A percentile compares a stretch with the other conserved stretches of the same genome.
These are phyloP conservation scores for Lysandra coridon DNA, from an alignment of 2,888 invertebrate genomes.

Conservation along the genomic window DNA sequence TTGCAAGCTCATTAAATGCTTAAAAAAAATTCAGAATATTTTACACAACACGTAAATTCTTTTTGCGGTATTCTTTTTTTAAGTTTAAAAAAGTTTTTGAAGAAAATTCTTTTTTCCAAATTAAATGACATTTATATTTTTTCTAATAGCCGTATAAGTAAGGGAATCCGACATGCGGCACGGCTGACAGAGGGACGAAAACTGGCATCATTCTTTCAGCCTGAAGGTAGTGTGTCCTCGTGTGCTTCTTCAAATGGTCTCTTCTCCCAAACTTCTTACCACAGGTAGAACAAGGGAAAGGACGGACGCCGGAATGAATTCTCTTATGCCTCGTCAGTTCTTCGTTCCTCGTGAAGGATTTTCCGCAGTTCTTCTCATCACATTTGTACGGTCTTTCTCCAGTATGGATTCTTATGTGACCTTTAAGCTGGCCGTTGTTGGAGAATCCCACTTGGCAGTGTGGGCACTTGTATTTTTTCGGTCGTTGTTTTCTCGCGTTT, in stretches of 20 bases:
- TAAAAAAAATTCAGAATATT: neutral
- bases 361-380: conserved; percentile 91
- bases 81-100: neutral
- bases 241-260: conserved; percentile 97
- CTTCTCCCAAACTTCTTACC: conserved; percentile 96
- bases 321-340: conserved; percentile 94
- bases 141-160: conserved; percentile 80
- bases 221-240: conserved; percentile 88
- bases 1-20: neutral
- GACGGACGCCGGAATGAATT: conserved; percentile 92
- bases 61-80: neutral
- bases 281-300: conserved; percentile 92
- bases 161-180: conserved; percentile 66
- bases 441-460: conserved; percentile 95
- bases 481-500: conserved; percentile 87
- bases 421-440: conserved; percentile 95
- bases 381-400: conserved; percentile 95
- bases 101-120: neutral
- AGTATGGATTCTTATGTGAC: conserved; percentile 94
- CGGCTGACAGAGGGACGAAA: conserved; percentile 80
- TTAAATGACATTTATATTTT: neutral
- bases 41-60: neutral
- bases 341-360: conserved; percentile 95
- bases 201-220: conserved; percentile 82
- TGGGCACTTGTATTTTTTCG: conserved; percentile 95